Base-by-base conservation (phyloP, 1,140 invertebrate species). In the Camponotus floridanus region DNA sequence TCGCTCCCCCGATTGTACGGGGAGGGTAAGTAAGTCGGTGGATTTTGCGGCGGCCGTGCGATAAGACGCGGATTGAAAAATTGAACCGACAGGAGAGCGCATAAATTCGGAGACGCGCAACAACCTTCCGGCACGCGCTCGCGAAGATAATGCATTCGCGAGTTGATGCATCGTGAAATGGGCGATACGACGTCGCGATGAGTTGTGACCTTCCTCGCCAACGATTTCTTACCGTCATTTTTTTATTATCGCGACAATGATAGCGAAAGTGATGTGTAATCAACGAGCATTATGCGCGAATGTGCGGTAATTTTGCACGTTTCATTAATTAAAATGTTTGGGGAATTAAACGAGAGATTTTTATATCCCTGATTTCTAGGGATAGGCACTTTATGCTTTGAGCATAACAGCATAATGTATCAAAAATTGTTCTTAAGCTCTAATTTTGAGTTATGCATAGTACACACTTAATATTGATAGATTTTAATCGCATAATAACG, bases 11-110 rank as follows among this genome's bases (percentile, higher is more conserved):
- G 55, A 74, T 74, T 83, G 79, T 62, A 26, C 31, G 55, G 55
- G 31, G 18, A 51, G 26, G 11, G 18, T 81, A 81, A 73, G 71
- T 73, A 81, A 81, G 26, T n/a, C 45, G 61, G 26, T 6, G 36
- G 36, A 21, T 55, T 74, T 83, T 13, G 55, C 18, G 62, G n/a
- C 42, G 45, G 62, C 33, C 31, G 45, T 48, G 13, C 68, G 79
- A 83, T 83, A 83, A 83, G 55, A 36, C 9, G 79, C 39, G 68
- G 68, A 83, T 83, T 83, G 79, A 83, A 74, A 83, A 83, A 83
- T 83, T 83, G 79, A 55, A 42, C 55, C 79, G 79, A 62, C 79
- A 57, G 68, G 79, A 73, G 39, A 31, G 55, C 55, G 70, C 39
- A 57, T 83, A 83, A 74, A 83, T 83, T 83, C 39, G 68, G 51